phyloP scores from a whole-genome alignment of 2,888 invertebrate genomes.

The Eupithecia insigniata region DNA sequence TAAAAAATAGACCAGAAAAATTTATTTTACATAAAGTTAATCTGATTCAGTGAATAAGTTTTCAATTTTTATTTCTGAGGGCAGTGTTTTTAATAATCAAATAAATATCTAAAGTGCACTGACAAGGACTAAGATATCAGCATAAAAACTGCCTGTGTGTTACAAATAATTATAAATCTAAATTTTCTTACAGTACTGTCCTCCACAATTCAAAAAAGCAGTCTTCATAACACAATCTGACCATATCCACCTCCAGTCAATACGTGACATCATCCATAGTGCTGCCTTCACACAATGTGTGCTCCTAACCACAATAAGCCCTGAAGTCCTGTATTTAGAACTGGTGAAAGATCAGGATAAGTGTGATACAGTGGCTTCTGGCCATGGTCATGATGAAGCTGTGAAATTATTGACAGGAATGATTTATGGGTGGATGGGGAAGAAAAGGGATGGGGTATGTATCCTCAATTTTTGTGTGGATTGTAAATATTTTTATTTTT shows the following conservation, averaged over 20 bases:
- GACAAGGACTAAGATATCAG: no score
- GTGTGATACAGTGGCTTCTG: constrained; percentile 65
- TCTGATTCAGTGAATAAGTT: no score
- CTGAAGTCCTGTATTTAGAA: constrained; percentile 81
- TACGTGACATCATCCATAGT: constrained; percentile 84
- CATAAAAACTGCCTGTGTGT: neutral
- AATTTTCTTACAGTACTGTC: constrained; percentile 59
- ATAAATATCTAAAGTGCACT: no score
- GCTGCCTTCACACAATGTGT: constrained; percentile 86
- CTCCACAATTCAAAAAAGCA: constrained; percentile 70
- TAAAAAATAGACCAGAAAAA: neutral
- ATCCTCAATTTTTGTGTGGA: no score
- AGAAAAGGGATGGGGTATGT: constrained; percentile 42
- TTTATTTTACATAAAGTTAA: no score
- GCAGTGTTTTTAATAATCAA: no score
- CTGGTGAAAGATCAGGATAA: constrained; percentile 70
- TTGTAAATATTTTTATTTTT: no score
- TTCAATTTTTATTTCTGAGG: no score
- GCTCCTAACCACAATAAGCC: constrained; percentile 84
- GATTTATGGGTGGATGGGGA: constrained; percentile 83
- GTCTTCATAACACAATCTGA: constrained; percentile 85
- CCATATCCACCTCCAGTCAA: constrained; percentile 80
- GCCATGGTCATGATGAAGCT: constrained; percentile 65
- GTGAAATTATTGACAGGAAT: constrained; percentile 65
- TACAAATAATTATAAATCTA: neutral